phyloP scores from a whole-genome alignment of 2,113 vertebrate species.

The Neodontobutis hainanensis region DNA sequence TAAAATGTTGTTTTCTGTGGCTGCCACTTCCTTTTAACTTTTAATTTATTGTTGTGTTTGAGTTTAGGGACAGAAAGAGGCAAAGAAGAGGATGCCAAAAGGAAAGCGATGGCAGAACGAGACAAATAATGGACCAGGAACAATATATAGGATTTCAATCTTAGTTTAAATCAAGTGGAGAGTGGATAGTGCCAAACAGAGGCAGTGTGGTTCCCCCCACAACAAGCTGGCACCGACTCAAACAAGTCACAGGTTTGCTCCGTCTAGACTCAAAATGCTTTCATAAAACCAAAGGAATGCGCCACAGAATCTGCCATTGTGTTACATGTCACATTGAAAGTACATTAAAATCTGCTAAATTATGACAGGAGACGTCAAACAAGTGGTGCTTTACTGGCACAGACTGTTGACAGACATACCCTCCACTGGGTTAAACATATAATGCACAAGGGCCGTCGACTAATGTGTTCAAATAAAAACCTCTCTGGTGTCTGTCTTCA shows the following conservation, averaged over 20 bases:
- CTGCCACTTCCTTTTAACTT: background rate
- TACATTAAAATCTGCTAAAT: conserved; percentile 1
- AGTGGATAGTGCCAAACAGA: conserved; percentile 41
- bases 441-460: background rate
- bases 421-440: background rate
- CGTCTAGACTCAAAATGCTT: conserved; percentile 62
- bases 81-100: background rate
- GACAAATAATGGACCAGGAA: background rate
- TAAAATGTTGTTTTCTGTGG: background rate
- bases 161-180: conserved; percentile 10
- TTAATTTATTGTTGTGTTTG: background rate
- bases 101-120: background rate
- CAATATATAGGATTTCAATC: no score
- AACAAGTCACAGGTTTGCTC: conserved; percentile 51
- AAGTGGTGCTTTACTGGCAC: conserved; percentile 13
- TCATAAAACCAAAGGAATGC: conserved; percentile 53
- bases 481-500: background rate
- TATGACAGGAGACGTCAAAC: background rate
- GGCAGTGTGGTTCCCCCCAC: conserved; percentile 50
- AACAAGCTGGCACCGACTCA: conserved; percentile 57
- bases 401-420: conserved; percentile 1
- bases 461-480: conserved; percentile 4
- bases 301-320: conserved; percentile 31
- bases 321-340: conserved; percentile 29
- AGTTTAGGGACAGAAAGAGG: conserved; percentile 8